Evolutionary conservation across 2,888 invertebrate genomes (phyloP).

Genomic region (Biston betularia): DNA sequence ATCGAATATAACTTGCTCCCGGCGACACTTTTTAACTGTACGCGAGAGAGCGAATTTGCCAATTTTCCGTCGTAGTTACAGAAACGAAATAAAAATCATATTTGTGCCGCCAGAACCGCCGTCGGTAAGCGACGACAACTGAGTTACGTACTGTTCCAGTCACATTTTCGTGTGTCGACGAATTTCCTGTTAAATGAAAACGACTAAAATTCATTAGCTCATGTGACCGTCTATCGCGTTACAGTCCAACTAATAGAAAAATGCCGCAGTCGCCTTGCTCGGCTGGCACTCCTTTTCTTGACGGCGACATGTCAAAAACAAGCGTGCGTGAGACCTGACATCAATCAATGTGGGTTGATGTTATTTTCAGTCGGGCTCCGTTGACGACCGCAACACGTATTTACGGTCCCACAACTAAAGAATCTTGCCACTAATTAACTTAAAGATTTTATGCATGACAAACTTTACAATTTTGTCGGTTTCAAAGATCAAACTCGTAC

Average conservation of each 20-base stretch:
- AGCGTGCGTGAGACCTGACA: conserved; percentile 73
- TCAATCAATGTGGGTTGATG: conserved; percentile 77
- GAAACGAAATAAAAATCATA: conserved; percentile 61
- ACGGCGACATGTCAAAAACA: conserved; percentile 76
- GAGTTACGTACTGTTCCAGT: conserved; percentile 52
- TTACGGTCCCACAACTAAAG: conserved; percentile 50
- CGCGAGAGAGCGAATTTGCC: conserved; percentile 57
- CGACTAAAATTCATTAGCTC: conserved; percentile 67
- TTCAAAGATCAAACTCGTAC: neutral
- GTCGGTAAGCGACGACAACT: conserved; percentile 46
- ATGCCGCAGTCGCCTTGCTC: conserved; percentile 59
- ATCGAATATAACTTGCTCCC: conserved; percentile 75
- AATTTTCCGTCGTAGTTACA: conserved; percentile 57
- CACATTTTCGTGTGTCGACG: conserved; percentile 52
- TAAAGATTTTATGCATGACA: conserved; percentile 38
- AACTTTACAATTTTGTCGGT: conserved; percentile 19
- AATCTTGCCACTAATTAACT: conserved; percentile 43
- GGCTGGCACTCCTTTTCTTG: conserved; percentile 74
- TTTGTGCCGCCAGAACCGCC: conserved; percentile 49
- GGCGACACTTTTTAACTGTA: conserved; percentile 67
- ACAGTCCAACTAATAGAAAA: conserved; percentile 70
- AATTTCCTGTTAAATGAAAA: conserved; percentile 68
- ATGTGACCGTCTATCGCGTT: conserved; percentile 61
- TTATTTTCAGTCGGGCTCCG: conserved; percentile 71
- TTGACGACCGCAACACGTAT: conserved; percentile 59